A percentile compares a stretch with the other conserved stretches of the same genome.
These are phyloP conservation scores for Knipowitschia caucasica DNA, from an alignment of 2,797 vertebrate species.

Conservation along the genomic window DNA sequence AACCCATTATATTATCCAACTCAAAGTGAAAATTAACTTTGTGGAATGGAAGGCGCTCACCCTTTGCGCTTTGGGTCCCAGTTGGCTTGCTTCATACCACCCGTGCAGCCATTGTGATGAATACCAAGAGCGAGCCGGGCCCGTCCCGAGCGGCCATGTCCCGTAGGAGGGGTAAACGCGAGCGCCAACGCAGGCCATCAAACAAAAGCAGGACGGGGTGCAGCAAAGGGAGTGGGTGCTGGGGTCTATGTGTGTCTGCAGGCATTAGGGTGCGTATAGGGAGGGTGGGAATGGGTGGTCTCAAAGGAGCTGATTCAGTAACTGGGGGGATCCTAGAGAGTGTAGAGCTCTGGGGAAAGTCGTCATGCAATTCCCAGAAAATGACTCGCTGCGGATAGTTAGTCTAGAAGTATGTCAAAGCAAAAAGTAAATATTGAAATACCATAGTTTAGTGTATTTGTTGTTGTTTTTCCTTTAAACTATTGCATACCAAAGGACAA, in stretches of 20 bases:
- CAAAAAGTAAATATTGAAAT: no score
- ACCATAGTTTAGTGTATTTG: no score
- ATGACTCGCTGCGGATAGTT: no score
- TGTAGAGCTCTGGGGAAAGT: no score
- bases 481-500: no score
- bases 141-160: not conserved
- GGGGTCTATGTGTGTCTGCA: not conserved
- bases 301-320: slow-evolving; percentile 14
- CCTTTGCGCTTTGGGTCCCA: slow-evolving; percentile 4
- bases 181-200: slow-evolving; percentile 11
- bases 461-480: no score
- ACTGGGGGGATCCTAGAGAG: no score
- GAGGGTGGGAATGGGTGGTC: not conserved
- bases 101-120: slow-evolving; percentile 5
- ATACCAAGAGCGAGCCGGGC: not conserved
- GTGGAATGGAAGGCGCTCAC: not conserved
- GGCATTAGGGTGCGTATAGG: slow-evolving; percentile 4
- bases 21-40: slow-evolving; percentile 1
- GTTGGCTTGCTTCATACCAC: not conserved
- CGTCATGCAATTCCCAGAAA: no score
- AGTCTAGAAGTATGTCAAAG: no score
- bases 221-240: slow-evolving; percentile 7
- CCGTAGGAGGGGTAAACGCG: not conserved
- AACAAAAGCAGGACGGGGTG: not conserved
- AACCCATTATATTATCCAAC: not conserved